Percentiles rank a stretch among this genome's conserved stretches.
Evolutionary conservation across 2,888 invertebrate genomes (phyloP).

Genomic region (Eustalomyia histrio): DNA sequence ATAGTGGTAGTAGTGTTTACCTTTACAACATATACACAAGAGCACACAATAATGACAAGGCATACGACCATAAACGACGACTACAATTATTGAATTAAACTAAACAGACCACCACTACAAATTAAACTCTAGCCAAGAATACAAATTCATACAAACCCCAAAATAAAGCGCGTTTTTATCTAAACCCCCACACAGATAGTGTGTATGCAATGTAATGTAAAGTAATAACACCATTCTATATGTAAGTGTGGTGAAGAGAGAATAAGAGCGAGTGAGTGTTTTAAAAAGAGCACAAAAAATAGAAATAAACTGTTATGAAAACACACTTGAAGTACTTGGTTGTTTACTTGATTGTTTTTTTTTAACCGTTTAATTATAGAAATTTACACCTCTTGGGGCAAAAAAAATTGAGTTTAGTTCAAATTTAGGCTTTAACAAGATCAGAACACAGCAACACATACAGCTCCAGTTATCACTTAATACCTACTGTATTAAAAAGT

Average conservation of each 20-base stretch:
- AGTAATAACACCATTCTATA: background rate
- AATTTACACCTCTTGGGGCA: slow-evolving; percentile 49
- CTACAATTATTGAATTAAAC: slow-evolving; percentile 13
- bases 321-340: slow-evolving; percentile 49
- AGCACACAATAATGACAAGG: slow-evolving; percentile 27
- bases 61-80: background rate
- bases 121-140: slow-evolving; percentile 40
- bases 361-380: slow-evolving; percentile 32
- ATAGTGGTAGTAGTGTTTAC: slow-evolving; percentile 42
- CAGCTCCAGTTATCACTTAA: background rate
- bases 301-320: slow-evolving; percentile 44
- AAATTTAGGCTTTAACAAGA: slow-evolving; percentile 66
- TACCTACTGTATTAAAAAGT: too few relatives aligned
- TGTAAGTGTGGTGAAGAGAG: slow-evolving; percentile 27
- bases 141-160: slow-evolving; percentile 28
- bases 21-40: slow-evolving; percentile 43
- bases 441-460: slow-evolving; percentile 36
- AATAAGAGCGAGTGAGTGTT: slow-evolving; percentile 10
- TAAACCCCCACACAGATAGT: slow-evolving; percentile 55
- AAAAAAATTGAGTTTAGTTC: slow-evolving; percentile 65
- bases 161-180: slow-evolving; percentile 62
- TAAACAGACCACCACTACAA: slow-evolving; percentile 45
- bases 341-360: slow-evolving; percentile 18
- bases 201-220: background rate
- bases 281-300: background rate